A percentile compares a stretch with the other conserved stretches of the same genome.
Conservation (phyloP, 2,888 invertebrate genomes). For the Sinohyriopsis cumingii region DNA sequence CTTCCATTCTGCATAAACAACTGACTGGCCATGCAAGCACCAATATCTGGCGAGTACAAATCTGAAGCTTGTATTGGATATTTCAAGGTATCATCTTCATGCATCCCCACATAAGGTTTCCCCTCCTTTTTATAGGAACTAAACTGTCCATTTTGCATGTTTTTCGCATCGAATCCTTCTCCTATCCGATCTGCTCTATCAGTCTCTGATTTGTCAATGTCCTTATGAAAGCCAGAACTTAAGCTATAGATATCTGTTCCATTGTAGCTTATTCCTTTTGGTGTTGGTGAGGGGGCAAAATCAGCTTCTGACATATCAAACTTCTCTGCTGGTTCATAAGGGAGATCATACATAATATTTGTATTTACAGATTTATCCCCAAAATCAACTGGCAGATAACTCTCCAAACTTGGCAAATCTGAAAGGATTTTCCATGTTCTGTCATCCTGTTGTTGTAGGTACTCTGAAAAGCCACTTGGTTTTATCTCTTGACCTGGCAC, state of each 20-base stretch:
- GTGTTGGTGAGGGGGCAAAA: constrained; percentile 47
- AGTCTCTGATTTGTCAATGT: too few species aligned
- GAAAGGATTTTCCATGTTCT: constrained; percentile 40
- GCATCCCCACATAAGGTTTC: too few species aligned
- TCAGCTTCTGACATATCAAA: constrained; percentile 60
- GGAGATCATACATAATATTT: constrained; percentile 42
- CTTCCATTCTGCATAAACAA: too few species aligned
- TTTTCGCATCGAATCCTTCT: too few species aligned
- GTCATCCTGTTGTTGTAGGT: constrained; percentile 41
- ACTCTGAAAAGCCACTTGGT: constrained; percentile 52
- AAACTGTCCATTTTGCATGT: too few species aligned
- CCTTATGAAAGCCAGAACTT: too few species aligned
- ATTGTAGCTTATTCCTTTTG: constrained; percentile 22
- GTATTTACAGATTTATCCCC: background rate
- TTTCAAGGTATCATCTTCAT: too few species aligned
- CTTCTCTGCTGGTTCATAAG: constrained; percentile 45
- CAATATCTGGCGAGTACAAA: too few species aligned
- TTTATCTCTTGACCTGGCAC: constrained; percentile 51
- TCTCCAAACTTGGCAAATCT: background rate
- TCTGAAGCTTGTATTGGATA: too few species aligned
- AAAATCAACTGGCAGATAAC: background rate
- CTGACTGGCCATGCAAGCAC: too few species aligned
- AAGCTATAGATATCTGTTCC: constrained; percentile 5
- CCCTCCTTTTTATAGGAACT: too few species aligned
- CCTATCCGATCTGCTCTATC: too few species aligned